Conservation (phyloP, 2,113 vertebrate genomes). For the Anseranas semipalmata region DNA sequence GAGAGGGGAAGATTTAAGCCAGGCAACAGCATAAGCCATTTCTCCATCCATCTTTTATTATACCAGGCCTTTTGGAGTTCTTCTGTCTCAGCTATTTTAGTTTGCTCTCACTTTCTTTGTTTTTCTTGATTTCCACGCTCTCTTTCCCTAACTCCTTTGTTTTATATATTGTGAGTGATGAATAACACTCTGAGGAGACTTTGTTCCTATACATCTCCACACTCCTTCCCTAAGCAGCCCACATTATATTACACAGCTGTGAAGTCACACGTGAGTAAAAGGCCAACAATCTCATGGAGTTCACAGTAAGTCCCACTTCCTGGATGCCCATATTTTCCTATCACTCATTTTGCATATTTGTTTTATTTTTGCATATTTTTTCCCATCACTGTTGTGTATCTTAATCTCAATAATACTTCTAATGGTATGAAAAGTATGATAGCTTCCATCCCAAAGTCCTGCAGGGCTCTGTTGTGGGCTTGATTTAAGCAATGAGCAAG, state of each 20-base stretch:
- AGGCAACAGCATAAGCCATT: not conserved
- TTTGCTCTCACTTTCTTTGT: not conserved
- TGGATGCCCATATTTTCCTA: not conserved
- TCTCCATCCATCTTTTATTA: not conserved
- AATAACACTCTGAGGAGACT: not conserved
- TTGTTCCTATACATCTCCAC: not conserved
- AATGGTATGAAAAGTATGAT: not conserved
- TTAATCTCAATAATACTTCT: not conserved
- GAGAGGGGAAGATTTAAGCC: not conserved
- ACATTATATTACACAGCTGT: not conserved
- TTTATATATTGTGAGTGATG: not conserved
- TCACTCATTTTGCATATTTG: not conserved
- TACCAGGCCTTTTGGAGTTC: not conserved
- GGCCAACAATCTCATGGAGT: not conserved
- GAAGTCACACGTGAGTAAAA: not conserved
- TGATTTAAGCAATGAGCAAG: not conserved
- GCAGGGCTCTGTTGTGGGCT: not conserved
- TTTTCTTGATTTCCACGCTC: not conserved
- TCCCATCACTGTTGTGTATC: not conserved
- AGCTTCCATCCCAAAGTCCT: not conserved
- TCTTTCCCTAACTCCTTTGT: not conserved
- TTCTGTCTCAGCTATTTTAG: not conserved
- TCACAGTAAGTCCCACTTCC: not conserved
- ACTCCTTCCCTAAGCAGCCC: not conserved
- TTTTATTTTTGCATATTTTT: not conserved